These are phyloP conservation scores for Coecobrya sp. DNA, from an alignment of 2,888 invertebrate species.

Conservation along the genomic window DNA sequence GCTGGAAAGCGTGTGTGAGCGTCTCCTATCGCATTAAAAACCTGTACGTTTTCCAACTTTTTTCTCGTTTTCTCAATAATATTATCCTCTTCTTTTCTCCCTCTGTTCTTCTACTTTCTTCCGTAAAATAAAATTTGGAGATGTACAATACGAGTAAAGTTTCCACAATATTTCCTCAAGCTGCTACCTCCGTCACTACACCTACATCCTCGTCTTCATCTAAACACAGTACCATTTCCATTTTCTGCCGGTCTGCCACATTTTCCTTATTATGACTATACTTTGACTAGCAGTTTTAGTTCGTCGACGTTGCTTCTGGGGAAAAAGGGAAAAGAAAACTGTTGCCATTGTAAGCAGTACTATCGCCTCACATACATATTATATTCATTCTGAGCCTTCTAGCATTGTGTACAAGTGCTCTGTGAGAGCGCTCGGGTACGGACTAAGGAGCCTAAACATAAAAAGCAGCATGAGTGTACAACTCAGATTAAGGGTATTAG, in stretches of 20 bases:
- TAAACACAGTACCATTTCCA: slow-evolving; percentile 32
- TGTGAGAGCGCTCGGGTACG: not conserved
- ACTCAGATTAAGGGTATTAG: slow-evolving; percentile 54
- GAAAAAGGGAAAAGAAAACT: slow-evolving; percentile 47
- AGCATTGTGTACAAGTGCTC: not conserved
- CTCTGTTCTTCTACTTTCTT: slow-evolving; percentile 2
- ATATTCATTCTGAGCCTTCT: not conserved
- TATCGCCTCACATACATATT: not conserved
- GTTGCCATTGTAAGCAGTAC: slow-evolving; percentile 44
- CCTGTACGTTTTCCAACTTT: slow-evolving; percentile 47
- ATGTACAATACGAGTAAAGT: slow-evolving; percentile 58
- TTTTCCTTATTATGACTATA: slow-evolving; percentile 40
- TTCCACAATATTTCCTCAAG: slow-evolving; percentile 58
- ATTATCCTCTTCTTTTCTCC: not conserved
- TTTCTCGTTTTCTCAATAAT: not conserved
- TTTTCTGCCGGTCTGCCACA: slow-evolving; percentile 51
- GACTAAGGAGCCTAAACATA: too few species aligned
- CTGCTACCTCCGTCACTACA: slow-evolving; percentile 35
- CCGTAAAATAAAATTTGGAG: slow-evolving; percentile 20
- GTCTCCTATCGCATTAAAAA: slow-evolving; percentile 29
- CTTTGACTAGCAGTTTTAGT: slow-evolving; percentile 6
- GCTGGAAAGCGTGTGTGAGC: not conserved
- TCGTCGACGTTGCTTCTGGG: not conserved
- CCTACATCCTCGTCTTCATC: slow-evolving; percentile 4
- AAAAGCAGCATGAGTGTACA: slow-evolving; percentile 33